phyloP scores from a whole-genome alignment of 2,888 invertebrate species.

The Dicranocentrus wangi region DNA sequence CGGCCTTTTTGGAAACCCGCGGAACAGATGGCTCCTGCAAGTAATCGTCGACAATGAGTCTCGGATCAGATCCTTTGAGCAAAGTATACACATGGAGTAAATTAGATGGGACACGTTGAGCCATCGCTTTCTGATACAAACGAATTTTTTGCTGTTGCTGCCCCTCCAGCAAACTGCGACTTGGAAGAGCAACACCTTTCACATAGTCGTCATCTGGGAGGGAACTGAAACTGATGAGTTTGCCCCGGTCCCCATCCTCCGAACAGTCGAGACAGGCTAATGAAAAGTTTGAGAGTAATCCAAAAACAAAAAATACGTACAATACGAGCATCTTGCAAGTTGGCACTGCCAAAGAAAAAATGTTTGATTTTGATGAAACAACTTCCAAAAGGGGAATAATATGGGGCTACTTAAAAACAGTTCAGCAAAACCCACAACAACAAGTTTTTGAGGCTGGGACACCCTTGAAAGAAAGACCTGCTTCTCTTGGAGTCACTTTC shows the following conservation, averaged over 20 bases:
- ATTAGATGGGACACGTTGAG: constrained; percentile 43
- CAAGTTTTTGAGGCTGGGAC: neutral
- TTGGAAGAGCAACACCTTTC: constrained; percentile 29
- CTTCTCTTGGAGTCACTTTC: too few relatives aligned
- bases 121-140: constrained; percentile 32
- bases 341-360: too few relatives aligned
- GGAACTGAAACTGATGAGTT: constrained; percentile 33
- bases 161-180: neutral
- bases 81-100: constrained; percentile 43
- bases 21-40: constrained; percentile 23
- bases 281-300: constrained; percentile 26
- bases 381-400: too few relatives aligned
- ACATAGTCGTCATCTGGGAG: constrained; percentile 30
- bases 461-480: neutral
- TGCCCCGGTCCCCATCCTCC: constrained; percentile 28
- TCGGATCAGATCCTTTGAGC: constrained; percentile 55
- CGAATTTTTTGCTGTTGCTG: constrained; percentile 21
- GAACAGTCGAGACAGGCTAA: constrained; percentile 53
- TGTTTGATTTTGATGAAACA: neutral
- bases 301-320: constrained; percentile 25
- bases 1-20: constrained; percentile 38
- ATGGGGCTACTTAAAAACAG: too few relatives aligned
- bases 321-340: neutral
- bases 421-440: neutral
- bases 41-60: constrained; percentile 35